Base-by-base conservation (phyloP, 2,888 invertebrate genomes). In the Melinaea menophilus region DNA sequence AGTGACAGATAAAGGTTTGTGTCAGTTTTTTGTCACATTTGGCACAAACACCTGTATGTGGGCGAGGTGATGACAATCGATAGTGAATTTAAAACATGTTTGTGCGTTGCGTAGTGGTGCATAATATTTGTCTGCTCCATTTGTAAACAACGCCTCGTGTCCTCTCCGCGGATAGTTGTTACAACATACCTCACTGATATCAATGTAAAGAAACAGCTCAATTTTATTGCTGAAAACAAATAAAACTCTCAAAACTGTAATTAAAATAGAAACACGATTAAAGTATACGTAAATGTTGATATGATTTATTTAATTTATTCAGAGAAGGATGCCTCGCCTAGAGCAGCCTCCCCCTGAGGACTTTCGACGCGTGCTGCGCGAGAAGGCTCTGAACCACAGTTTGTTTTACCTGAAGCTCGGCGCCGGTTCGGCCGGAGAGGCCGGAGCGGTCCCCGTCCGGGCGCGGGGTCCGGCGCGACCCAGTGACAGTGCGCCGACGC, bases 351-450 rank as follows among this genome's bases (percentile, higher is more conserved):
- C 85, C 55, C 82, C 85, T 47, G 87, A 90, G 72, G 91, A 91
- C 76, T 90, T 91, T 78, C 86, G 91, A 51, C 85, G 88, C 64
- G 86, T 90, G 65, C 77, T 91, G 65, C 85, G 90, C 63, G 90
- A 90, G 78, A 91, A 91, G 79, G 91, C 91, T 62, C 79, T 90
- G 46, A 86, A 75, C 77, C 91, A 91, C 80, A 90, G 91, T 78
- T 73, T 90, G 72, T 91, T 91, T 75, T 91, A 91, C 77, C 74
- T 88, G 76, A 89, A 89, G 75, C 80, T 90, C 69, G 87, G 86
- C 75, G 82, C 86, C 57, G 88, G 85, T 71, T 79, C 79, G 45
- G 68, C 76, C 56, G 88, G 85, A 71, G 79, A 79, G 45, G 22
- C 22, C 22, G 88, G 85, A 71, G 79, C 79, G 45, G 68, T 76